These are phyloP conservation scores for Calidris pugnax DNA, from an alignment of 2,113 vertebrate genomes.

Conservation along the genomic window DNA sequence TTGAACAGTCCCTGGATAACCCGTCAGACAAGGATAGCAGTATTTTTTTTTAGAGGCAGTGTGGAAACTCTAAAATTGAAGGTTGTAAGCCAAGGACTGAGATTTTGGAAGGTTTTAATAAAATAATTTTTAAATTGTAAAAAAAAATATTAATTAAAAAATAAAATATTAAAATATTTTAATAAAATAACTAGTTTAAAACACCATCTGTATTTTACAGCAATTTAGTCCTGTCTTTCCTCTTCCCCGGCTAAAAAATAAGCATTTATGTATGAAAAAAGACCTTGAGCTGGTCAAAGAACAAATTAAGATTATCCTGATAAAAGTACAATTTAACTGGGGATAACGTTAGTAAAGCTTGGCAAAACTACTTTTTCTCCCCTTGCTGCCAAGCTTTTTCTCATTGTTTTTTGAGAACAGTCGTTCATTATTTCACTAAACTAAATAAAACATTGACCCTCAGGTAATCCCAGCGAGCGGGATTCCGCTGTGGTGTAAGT, in stretches of 20 bases:
- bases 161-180: too few relatives aligned
- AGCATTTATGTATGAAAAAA: neutral
- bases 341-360: neutral
- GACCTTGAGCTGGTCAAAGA: neutral
- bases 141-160: too few relatives aligned
- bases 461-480: neutral
- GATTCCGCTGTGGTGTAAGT: neutral
- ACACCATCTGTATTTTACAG: neutral
- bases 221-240: neutral
- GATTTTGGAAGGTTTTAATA: neutral
- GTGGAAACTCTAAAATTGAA: neutral
- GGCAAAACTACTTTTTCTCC: neutral
- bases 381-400: neutral
- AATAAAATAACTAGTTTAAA: neutral
- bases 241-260: neutral
- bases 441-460: conserved; percentile 20
- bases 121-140: neutral
- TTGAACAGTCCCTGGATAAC: neutral
- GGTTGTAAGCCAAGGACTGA: neutral
- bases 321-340: neutral
- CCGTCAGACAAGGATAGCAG: neutral
- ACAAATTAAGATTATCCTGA: neutral
- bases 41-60: neutral
- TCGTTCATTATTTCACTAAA: neutral
- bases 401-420: neutral